phyloP scores from a whole-genome alignment of 1,140 invertebrate species.

The Drosophila truncata region DNA sequence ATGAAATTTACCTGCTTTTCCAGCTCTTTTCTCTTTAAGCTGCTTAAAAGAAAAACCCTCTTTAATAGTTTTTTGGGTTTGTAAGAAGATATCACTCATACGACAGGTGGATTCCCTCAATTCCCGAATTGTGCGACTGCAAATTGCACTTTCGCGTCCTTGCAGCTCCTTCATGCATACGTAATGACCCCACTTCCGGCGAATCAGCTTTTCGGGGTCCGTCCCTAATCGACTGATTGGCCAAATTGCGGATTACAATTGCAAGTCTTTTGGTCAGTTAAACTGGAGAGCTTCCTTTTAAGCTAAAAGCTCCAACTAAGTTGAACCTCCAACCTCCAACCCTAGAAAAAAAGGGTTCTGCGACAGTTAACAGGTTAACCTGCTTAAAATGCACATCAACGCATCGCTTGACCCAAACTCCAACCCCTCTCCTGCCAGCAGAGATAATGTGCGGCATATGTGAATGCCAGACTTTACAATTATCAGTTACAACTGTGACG shows the following conservation, averaged over 20 bases:
- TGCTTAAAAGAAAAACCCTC: not conserved
- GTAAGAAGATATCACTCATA: conserved; percentile 30
- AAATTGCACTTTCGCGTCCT: conserved; percentile 57
- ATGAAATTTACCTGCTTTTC: not conserved
- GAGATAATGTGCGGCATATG: conserved; percentile 58
- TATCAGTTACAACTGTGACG: conserved; percentile 69
- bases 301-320: conserved; percentile 21
- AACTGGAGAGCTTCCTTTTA: not conserved
- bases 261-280: not conserved
- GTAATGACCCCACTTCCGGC: conserved; percentile 55
- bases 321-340: conserved; percentile 6
- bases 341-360: conserved; percentile 28
- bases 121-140: conserved; percentile 18
- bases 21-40: not conserved
- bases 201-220: conserved; percentile 54
- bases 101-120: conserved; percentile 21
- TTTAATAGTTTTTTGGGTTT: conserved; percentile 2
- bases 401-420: conserved; percentile 67
- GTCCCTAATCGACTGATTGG: conserved; percentile 64
- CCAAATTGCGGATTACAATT: conserved; percentile 70
- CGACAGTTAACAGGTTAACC: conserved; percentile 77
- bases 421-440: conserved; percentile 2
- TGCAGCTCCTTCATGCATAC: conserved; percentile 55
- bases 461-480: conserved; percentile 60
- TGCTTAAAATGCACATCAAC: conserved; percentile 81